These are phyloP conservation scores for Drosophila orosa DNA, from an alignment of 1,140 invertebrate genomes.

Conservation along the genomic window DNA sequence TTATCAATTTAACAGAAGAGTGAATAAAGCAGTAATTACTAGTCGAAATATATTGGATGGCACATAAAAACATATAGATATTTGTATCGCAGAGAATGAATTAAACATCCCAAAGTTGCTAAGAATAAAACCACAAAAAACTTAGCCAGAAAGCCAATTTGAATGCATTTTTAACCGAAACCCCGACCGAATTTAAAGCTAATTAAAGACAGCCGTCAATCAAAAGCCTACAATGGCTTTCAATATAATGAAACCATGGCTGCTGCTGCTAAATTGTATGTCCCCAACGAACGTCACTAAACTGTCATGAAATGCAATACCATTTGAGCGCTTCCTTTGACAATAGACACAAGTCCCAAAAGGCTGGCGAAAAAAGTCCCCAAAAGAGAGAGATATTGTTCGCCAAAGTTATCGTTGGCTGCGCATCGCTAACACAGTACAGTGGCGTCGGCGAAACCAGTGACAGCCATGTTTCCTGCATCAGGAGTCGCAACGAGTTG, in stretches of 20 bases:
- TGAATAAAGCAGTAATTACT: too few species aligned
- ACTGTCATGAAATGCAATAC: constrained; percentile 39
- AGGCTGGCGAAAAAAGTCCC: constrained; percentile 2
- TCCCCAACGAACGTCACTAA: constrained; percentile 7
- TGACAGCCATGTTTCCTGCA: constrained; percentile 57
- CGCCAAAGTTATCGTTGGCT: constrained; percentile 59
- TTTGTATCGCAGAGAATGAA: too few species aligned
- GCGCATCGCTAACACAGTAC: constrained; percentile 57
- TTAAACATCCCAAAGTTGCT: too few species aligned
- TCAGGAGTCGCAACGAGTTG: constrained; percentile 64
- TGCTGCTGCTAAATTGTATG: constrained; percentile 5
- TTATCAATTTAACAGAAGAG: too few species aligned
- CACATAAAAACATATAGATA: too few species aligned
- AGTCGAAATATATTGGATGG: too few species aligned
- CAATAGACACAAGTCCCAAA: constrained; percentile 23
- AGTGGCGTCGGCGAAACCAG: constrained; percentile 25
- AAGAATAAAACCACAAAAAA: too few species aligned
- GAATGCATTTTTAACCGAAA: background rate
- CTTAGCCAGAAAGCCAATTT: too few species aligned
- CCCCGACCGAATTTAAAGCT: too few species aligned
- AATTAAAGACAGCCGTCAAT: background rate
- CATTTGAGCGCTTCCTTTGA: constrained; percentile 26
- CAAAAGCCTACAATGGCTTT: background rate
- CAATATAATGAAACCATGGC: constrained; percentile 1
- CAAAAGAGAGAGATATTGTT: constrained; percentile 19